Conservation (phyloP, 2,113 vertebrate genomes). For the Emydura subglobosa region DNA sequence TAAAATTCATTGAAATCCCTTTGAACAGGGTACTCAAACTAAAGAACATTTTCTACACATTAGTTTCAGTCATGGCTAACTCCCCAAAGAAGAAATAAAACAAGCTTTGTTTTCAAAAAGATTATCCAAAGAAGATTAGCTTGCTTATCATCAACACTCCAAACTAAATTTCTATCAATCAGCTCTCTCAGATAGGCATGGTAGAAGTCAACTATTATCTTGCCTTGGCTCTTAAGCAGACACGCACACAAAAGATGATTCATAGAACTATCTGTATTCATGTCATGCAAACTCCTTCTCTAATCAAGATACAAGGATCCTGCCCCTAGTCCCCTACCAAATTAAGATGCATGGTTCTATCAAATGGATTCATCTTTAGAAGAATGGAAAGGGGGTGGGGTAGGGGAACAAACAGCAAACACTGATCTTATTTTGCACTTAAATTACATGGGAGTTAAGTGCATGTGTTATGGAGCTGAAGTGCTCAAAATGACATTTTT, state of each 20-base stretch:
- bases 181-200: not conserved
- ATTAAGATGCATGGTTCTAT: not conserved
- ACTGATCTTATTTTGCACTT: not conserved
- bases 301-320: not conserved
- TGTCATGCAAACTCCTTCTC: not conserved
- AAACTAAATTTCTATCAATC: constrained; percentile 30
- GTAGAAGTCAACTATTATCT: not conserved
- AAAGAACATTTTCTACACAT: constrained; percentile 35
- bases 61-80: constrained; percentile 30
- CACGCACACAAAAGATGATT: not conserved
- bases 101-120: constrained; percentile 53
- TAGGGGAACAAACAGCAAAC: not conserved
- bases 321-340: not conserved
- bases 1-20: constrained; percentile 27
- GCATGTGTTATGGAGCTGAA: not conserved
- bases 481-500: accelerated
- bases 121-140: constrained; percentile 48
- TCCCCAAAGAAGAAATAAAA: constrained; percentile 45
- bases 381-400: not conserved
- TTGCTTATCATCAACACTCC: constrained; percentile 38
- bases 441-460: not conserved
- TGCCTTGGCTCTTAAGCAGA: not conserved
- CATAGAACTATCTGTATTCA: not conserved
- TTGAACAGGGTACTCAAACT: constrained; percentile 19
- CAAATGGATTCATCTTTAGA: not conserved